A percentile compares a stretch with the other conserved stretches of the same genome.
These are phyloP conservation scores for Calvadosia cruxmelitensis DNA, from an alignment of 30 jellyfish, hydroid and myxozoan genomes.

Conservation along the genomic window DNA sequence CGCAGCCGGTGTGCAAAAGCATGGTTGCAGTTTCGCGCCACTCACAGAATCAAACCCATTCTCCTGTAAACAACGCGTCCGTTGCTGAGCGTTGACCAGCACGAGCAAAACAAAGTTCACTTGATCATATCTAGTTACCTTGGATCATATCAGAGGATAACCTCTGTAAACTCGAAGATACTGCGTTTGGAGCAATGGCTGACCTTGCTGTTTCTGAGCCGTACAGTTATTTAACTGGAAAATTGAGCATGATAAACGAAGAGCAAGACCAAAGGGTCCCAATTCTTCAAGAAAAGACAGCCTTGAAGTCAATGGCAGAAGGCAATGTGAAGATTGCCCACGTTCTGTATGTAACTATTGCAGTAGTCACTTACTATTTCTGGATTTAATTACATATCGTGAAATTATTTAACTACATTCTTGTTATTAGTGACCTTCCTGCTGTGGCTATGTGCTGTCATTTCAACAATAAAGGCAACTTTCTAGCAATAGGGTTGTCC, in stretches of 20 bases:
- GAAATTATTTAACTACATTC: not conserved
- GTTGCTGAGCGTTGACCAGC: too few relatives aligned
- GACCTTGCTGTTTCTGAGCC: not conserved
- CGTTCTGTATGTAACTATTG: not conserved
- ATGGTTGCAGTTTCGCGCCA: too few relatives aligned
- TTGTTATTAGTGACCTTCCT: constrained; percentile 37
- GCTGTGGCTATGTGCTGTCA: constrained; percentile 69
- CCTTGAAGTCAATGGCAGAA: not conserved
- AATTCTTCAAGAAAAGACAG: not conserved
- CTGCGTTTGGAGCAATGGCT: not conserved
- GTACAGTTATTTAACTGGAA: not conserved
- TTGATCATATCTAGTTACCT: too few relatives aligned
- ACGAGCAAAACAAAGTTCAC: too few relatives aligned
- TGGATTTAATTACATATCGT: not conserved
- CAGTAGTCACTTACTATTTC: too few relatives aligned
- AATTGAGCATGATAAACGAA: not conserved
- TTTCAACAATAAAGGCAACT: constrained; percentile 47
- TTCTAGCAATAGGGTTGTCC: constrained; percentile 52
- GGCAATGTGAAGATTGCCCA: not conserved
- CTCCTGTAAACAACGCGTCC: not conserved
- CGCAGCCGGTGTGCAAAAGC: too few relatives aligned
- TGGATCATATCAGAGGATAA: too few relatives aligned
- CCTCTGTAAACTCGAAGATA: too few relatives aligned
- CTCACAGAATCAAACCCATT: too few relatives aligned
- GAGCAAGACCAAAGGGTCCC: not conserved